Conservation (phyloP, 2,113 vertebrate genomes). For the Vulpes vulpes region DNA sequence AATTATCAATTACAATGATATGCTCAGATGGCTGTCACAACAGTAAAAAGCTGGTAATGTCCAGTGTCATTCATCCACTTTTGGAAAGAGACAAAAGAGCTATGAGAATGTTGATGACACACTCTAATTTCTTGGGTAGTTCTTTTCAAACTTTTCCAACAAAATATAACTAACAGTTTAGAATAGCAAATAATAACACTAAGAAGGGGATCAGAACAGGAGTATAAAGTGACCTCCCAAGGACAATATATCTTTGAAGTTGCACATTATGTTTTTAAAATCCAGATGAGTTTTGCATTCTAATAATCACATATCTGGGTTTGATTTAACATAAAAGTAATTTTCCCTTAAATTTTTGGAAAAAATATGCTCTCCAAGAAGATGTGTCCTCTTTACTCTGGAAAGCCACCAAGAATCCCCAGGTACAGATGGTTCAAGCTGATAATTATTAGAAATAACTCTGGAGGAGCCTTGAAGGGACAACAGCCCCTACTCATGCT, state of each 20-base stretch:
- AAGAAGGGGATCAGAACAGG: neutral
- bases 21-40: conserved; percentile 19
- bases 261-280: conserved; percentile 41
- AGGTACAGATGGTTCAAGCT: neutral
- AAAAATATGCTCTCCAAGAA: neutral
- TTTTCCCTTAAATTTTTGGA: neutral
- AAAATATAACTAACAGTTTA: conserved; percentile 40
- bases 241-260: conserved; percentile 30
- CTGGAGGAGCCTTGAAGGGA: neutral
- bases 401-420: conserved; percentile 43
- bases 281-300: neutral
- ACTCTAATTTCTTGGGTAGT: neutral
- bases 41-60: neutral
- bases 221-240: neutral
- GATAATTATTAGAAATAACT: conserved; percentile 14
- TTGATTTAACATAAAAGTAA: conserved; percentile 55
- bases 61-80: neutral
- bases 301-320: neutral
- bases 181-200: conserved; percentile 5
- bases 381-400: conserved; percentile 38
- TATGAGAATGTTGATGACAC: conserved; percentile 38
- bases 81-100: conserved; percentile 44
- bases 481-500: neutral
- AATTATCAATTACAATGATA: neutral
- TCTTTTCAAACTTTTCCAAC: conserved; percentile 51